phyloP scores from a whole-genome alignment of 2,888 invertebrate genomes.

The Mayetiola destructor region DNA sequence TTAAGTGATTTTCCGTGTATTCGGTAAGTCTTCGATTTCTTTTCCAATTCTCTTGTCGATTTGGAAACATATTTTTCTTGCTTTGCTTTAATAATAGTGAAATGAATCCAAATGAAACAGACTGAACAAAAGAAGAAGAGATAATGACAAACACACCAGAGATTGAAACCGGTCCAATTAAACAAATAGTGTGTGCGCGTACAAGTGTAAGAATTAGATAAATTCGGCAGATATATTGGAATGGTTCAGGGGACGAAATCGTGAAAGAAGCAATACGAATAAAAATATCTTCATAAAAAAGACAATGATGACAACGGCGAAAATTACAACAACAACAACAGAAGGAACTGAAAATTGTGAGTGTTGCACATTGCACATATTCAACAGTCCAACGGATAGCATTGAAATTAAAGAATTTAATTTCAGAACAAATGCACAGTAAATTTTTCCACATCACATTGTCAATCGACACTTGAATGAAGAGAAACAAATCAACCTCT shows the following conservation, averaged over 20 bases:
- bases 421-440: too few species aligned
- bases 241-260: not conserved
- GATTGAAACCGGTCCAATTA: conserved; percentile 10
- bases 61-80: not conserved
- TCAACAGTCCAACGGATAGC: too few species aligned
- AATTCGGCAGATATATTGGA: not conserved
- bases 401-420: too few species aligned
- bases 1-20: conserved; percentile 6
- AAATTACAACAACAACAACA: too few species aligned
- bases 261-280: too few species aligned
- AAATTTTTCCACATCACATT: too few species aligned
- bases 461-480: too few species aligned
- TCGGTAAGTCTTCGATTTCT: not conserved
- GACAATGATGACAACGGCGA: too few species aligned
- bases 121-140: not conserved
- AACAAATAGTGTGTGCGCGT: not conserved
- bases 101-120: not conserved
- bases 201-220: conserved; percentile 12
- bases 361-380: too few species aligned
- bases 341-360: too few species aligned
- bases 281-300: too few species aligned
- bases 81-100: not conserved
- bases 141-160: not conserved
- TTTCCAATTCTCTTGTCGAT: not conserved
- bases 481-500: too few species aligned